A percentile compares a stretch with the other conserved stretches of the same genome.
Conservation (phyloP, 2,888 invertebrate species). For the Ormia ochracea region DNA sequence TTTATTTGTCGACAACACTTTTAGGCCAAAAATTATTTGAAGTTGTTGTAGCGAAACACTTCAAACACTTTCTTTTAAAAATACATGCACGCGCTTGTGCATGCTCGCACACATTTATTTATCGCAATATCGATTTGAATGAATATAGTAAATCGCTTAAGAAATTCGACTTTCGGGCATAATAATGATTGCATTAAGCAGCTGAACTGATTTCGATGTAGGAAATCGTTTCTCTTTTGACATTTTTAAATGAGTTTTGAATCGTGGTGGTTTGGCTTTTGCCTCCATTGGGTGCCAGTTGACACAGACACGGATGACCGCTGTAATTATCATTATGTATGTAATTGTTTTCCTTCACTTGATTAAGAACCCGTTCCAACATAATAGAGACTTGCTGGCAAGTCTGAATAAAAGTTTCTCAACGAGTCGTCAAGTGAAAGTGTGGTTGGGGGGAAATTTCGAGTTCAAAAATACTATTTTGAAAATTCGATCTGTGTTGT, state of each 20-base stretch:
- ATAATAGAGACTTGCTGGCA: no score
- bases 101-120: background rate
- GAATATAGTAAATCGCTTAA: background rate
- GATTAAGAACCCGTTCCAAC: no score
- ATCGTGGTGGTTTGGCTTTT: background rate
- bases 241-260: background rate
- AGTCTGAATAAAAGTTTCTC: no score
- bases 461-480: no score
- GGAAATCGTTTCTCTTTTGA: background rate
- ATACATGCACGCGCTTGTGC: background rate
- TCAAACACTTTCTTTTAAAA: conserved; percentile 12
- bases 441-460: no score
- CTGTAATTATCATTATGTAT: no score
- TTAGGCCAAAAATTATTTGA: conserved; percentile 6
- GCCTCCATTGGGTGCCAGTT: no score
- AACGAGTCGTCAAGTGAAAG: no score
- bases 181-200: background rate
- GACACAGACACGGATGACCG: no score
- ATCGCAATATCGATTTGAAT: background rate
- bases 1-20: conserved; percentile 50
- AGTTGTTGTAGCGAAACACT: conserved; percentile 8
- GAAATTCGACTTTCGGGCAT: background rate
- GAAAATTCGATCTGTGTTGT: no score
- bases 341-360: no score
- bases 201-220: background rate